A percentile compares a stretch with the other conserved stretches of the same genome.
Evolutionary conservation across 2,888 invertebrate species (phyloP).

Genomic region (Hylaea fasciaria): DNA sequence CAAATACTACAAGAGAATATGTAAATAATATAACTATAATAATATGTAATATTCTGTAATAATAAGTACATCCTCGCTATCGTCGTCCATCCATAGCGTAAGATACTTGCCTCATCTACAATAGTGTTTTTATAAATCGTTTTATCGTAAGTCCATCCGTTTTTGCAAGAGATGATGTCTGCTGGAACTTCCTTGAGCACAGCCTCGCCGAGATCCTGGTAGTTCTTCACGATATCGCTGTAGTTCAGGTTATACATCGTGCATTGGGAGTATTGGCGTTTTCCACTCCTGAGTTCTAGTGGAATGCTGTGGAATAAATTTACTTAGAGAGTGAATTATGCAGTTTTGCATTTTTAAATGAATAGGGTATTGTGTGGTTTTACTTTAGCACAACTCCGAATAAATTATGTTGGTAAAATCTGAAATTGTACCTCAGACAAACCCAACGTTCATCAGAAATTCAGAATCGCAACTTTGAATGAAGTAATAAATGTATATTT

Average conservation of each 20-base stretch:
- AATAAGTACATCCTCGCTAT: too few relatives aligned
- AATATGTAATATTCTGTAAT: too few relatives aligned
- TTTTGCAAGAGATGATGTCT: slow-evolving; percentile 82
- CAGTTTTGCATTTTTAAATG: not conserved
- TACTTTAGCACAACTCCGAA: too few relatives aligned
- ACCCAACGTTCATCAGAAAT: too few relatives aligned
- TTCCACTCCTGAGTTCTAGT: slow-evolving; percentile 80
- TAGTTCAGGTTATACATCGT: slow-evolving; percentile 88
- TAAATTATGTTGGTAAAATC: too few relatives aligned
- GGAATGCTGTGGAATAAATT: slow-evolving; percentile 86
- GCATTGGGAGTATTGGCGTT: slow-evolving; percentile 85
- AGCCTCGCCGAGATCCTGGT: slow-evolving; percentile 53
- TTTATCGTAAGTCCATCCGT: slow-evolving; percentile 90
- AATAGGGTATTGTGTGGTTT: too few relatives aligned
- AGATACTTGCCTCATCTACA: slow-evolving; percentile 89
- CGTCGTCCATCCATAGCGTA: too few relatives aligned
- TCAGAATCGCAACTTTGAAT: too few relatives aligned
- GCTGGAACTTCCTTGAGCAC: slow-evolving; percentile 50
- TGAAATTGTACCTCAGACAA: too few relatives aligned
- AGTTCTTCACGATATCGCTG: slow-evolving; percentile 76
- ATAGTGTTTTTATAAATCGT: slow-evolving; percentile 89
- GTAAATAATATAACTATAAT: too few relatives aligned
- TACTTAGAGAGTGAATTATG: not conserved
- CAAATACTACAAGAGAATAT: too few relatives aligned
- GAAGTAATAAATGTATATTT: too few relatives aligned